These are phyloP conservation scores for Gerris buenoi DNA, from an alignment of 1,140 invertebrate genomes.

Conservation along the genomic window DNA sequence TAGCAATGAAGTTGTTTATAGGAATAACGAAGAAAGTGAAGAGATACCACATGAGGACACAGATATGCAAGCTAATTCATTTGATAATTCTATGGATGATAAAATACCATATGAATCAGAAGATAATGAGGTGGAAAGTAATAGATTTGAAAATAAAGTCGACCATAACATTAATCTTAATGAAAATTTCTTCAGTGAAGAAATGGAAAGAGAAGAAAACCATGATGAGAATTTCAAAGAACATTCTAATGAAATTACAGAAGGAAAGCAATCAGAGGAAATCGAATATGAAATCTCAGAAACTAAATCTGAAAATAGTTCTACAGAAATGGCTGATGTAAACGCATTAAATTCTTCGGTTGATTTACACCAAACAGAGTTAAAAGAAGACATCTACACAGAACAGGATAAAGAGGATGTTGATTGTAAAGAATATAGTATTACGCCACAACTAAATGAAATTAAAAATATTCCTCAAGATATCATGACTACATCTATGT, in stretches of 20 bases:
- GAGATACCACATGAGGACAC: not conserved
- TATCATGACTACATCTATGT: not conserved
- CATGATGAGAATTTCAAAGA: not conserved
- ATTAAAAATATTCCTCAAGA: not conserved
- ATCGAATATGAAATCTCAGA: no score
- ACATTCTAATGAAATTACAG: no score
- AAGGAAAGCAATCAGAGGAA: no score
- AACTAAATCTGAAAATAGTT: no score
- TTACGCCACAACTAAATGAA: not conserved
- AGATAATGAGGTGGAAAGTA: not conserved
- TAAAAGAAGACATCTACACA: not conserved
- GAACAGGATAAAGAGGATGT: not conserved
- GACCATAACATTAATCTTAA: not conserved
- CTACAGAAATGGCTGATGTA: no score
- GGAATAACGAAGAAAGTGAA: not conserved
- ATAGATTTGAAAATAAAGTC: not conserved
- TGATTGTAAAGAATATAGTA: not conserved
- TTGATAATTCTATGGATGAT: not conserved
- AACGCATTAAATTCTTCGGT: no score
- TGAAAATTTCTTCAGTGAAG: not conserved
- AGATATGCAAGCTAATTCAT: not conserved
- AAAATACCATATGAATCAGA: not conserved
- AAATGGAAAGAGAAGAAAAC: not conserved
- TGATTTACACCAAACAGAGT: not conserved
- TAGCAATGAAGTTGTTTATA: not conserved